Percentiles rank a stretch among this genome's conserved stretches.
These are phyloP conservation scores for Chionomys nivalis DNA, from an alignment of 2,113 vertebrate species.

Conservation along the genomic window DNA sequence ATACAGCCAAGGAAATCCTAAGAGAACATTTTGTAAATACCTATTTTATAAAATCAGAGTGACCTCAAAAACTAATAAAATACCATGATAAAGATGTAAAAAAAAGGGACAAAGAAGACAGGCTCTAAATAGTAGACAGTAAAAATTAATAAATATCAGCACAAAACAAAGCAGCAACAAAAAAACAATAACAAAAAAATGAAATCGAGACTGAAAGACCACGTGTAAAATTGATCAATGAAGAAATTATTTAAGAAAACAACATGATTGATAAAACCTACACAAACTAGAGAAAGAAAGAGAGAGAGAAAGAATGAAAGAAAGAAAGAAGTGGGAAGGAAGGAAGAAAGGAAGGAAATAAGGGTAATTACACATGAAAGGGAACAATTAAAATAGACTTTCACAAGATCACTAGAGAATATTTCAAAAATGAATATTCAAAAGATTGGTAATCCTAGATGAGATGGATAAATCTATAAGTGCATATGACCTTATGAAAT, in stretches of 20 bases:
- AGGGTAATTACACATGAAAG: not conserved
- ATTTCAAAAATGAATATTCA: not conserved
- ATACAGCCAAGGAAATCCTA: not conserved
- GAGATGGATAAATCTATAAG: not conserved
- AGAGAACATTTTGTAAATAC: not conserved
- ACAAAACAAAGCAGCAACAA: not conserved
- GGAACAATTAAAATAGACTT: not conserved
- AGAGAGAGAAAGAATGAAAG: not conserved
- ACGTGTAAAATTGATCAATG: not conserved
- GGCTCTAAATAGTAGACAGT: not conserved
- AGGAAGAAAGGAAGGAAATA: not conserved
- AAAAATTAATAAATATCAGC: not conserved
- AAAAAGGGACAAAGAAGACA: not conserved
- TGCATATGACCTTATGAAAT: not conserved
- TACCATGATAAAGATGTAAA: not conserved
- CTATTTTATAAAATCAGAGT: not conserved
- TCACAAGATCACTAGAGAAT: not conserved
- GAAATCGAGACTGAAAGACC: not conserved
- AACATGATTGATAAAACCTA: not conserved
- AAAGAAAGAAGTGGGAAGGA: not conserved
- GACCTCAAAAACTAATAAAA: not conserved
- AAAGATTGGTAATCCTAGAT: not conserved
- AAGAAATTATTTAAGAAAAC: not conserved
- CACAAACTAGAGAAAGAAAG: not conserved
- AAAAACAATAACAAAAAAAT: not conserved